Conservation (phyloP, 1,140 invertebrate species). For the Pseudobourletiella spinata region DNA sequence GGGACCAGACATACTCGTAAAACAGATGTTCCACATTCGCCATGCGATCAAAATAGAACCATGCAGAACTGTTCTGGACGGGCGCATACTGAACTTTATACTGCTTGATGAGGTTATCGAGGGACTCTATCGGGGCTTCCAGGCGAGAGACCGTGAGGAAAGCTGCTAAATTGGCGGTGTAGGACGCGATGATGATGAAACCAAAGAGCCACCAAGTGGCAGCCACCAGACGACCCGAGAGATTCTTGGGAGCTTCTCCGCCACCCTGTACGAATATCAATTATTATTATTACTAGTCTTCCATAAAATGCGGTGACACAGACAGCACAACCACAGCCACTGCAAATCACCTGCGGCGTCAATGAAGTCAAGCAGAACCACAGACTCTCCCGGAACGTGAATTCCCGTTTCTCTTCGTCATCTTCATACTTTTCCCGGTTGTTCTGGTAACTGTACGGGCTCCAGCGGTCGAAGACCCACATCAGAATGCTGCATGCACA, state of each 20-base stretch:
- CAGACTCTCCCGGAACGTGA: slow-evolving; percentile 88
- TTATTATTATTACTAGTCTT: background rate
- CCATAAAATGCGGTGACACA: background rate
- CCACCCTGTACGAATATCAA: slow-evolving; percentile 53
- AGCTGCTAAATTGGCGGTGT: slow-evolving; percentile 91
- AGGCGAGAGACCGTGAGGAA: slow-evolving; percentile 84
- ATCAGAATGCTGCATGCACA: slow-evolving; percentile 64
- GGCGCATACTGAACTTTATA: slow-evolving; percentile 92
- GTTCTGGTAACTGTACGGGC: slow-evolving; percentile 92
- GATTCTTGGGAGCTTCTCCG: slow-evolving; percentile 62
- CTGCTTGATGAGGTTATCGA: slow-evolving; percentile 89
- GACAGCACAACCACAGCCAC: background rate
- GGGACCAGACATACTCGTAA: slow-evolving; percentile 71
- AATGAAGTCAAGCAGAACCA: slow-evolving; percentile 99
- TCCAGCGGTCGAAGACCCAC: slow-evolving; percentile 93
- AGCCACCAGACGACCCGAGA: slow-evolving; percentile 81
- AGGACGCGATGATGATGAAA: slow-evolving; percentile 94
- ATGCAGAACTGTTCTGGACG: slow-evolving; percentile 67
- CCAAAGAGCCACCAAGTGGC: slow-evolving; percentile 97
- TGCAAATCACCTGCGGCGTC: slow-evolving; percentile 66
- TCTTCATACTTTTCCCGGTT: slow-evolving; percentile 88
- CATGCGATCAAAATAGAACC: slow-evolving; percentile 81
- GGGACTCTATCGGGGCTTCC: slow-evolving; percentile 79
- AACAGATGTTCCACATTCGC: slow-evolving; percentile 87
- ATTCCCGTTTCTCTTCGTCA: slow-evolving; percentile 89